Conservation (phyloP, 2,888 invertebrate genomes). For the Drosophila setosimentum region DNA sequence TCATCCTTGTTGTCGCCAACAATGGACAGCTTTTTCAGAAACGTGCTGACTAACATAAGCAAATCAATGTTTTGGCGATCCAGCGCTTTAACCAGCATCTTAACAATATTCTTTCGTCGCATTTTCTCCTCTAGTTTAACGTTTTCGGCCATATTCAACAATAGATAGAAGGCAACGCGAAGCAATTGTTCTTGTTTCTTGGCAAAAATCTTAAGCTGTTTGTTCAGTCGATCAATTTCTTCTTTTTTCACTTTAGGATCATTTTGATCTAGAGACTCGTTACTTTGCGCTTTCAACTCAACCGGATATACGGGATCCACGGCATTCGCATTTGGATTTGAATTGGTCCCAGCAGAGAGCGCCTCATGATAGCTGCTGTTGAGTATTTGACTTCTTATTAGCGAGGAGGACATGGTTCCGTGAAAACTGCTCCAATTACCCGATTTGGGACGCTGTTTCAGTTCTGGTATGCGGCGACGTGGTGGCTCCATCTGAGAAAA, state of each 20-base stretch:
- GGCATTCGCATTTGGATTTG: conserved; percentile 20
- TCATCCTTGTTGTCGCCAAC: conserved; percentile 97
- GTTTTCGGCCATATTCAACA: conserved; percentile 98
- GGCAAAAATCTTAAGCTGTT: conserved; percentile 92
- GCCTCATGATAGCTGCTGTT: conserved; percentile 90
- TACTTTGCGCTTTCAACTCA: conserved; percentile 81
- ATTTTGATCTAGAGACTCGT: conserved; percentile 81
- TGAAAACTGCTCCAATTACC: conserved; percentile 88
- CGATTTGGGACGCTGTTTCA: conserved; percentile 91
- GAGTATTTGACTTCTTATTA: conserved; percentile 87
- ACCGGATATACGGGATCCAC: conserved; percentile 44
- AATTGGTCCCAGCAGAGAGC: conserved; percentile 83
- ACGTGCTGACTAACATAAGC: conserved; percentile 95
- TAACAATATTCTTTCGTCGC: conserved; percentile 96
- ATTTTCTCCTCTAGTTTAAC: conserved; percentile 98
- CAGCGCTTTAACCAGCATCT: conserved; percentile 93
- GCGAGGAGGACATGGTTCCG: conserved; percentile 85
- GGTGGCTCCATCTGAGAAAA: conserved; percentile 87
- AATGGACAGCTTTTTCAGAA: conserved; percentile 97
- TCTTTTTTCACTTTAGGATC: conserved; percentile 87
- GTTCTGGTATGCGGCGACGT: conserved; percentile 90
- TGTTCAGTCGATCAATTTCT: conserved; percentile 92
- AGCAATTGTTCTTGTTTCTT: conserved; percentile 97
- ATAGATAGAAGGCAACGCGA: conserved; percentile 95
- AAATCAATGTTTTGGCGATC: conserved; percentile 96